These are phyloP conservation scores for Scylla paramamosain DNA, from an alignment of 1,140 invertebrate genomes.

Conservation along the genomic window DNA sequence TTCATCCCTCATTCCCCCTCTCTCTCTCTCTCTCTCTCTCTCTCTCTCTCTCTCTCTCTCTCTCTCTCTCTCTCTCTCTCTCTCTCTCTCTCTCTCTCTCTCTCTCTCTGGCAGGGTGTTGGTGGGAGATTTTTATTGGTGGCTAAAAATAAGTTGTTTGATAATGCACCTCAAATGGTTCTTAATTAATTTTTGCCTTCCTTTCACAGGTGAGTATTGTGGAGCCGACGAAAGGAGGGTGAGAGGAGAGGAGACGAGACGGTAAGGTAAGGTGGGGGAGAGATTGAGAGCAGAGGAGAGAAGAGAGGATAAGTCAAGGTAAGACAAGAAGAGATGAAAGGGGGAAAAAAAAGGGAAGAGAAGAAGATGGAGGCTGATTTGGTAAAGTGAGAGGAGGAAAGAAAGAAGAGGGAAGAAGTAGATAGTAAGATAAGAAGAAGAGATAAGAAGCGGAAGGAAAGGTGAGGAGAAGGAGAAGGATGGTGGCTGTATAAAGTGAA, in stretches of 20 bases:
- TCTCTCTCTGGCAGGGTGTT: not conserved
- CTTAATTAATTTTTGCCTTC: slow-evolving; percentile 14
- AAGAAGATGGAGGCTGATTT: not conserved
- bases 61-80: not conserved
- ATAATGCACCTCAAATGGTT: too few relatives aligned
- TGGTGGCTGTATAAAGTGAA: not conserved
- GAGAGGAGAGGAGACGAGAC: not conserved
- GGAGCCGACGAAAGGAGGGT: not conserved
- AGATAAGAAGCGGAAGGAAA: not conserved
- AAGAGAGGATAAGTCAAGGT: not conserved
- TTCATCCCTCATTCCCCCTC: not conserved
- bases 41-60: slow-evolving; percentile 7
- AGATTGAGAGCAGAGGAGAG: not conserved
- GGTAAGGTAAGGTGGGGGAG: not conserved
- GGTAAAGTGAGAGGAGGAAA: not conserved
- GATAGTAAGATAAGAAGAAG: not conserved
- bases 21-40: slow-evolving; percentile 35
- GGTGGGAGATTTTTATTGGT: too few relatives aligned
- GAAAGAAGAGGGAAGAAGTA: not conserved
- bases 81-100: not conserved
- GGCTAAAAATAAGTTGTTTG: too few relatives aligned
- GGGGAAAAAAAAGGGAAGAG: not conserved
- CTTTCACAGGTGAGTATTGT: not conserved
- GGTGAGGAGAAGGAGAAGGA: not conserved
- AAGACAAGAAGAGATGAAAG: not conserved